Conservation (phyloP, 2,113 vertebrate genomes). For the Pyxicephalus adspersus region DNA sequence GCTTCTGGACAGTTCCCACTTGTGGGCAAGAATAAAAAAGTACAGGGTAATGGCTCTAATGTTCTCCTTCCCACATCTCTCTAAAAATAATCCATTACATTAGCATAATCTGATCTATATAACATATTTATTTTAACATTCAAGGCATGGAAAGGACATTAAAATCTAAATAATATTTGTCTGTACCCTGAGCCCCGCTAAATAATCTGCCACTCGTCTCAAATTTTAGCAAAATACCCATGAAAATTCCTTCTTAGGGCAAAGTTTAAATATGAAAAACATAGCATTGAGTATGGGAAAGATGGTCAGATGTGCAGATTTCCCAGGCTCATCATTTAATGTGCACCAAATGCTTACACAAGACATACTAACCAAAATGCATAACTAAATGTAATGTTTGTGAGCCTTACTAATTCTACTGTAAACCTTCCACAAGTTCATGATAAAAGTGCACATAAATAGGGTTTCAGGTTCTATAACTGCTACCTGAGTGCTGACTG, state of each 20-base stretch:
- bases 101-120: not conserved
- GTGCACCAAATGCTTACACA: not conserved
- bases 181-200: not conserved
- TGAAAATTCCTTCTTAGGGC: not conserved
- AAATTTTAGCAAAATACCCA: not conserved
- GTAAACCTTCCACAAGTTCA: too few species aligned
- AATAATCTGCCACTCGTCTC: not conserved
- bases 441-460: too few species aligned
- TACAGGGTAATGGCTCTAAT: too few species aligned
- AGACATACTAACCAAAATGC: not conserved
- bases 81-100: not conserved
- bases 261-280: constrained; percentile 7
- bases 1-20: not conserved
- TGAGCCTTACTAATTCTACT: too few species aligned
- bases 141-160: not conserved
- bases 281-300: not conserved
- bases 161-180: too few species aligned
- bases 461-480: too few species aligned
- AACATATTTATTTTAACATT: not conserved
- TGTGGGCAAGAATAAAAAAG: not conserved
- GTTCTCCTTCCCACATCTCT: not conserved
- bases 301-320: not conserved
- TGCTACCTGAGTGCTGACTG: not conserved
- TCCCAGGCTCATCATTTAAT: constrained; percentile 1
- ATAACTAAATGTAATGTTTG: too few species aligned